Evolutionary conservation across 2,113 vertebrate species (phyloP), one percentile per base, ranked within the genome.

Genomic region (Oreocharis arfaki): DNA sequence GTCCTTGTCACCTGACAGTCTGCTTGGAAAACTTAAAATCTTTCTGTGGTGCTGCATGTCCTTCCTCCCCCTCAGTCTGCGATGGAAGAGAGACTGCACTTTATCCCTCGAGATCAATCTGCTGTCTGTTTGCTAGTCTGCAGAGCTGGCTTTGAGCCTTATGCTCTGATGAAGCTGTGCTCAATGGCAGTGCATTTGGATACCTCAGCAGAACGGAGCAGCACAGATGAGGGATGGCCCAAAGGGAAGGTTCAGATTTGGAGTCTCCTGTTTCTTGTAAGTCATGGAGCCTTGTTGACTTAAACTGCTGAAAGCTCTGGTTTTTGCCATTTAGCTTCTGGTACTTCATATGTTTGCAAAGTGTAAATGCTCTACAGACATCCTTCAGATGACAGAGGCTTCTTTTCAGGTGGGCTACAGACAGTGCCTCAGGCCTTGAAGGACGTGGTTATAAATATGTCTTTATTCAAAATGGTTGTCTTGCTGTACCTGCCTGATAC

Each of bases 191-290:
- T 6, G 33, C 19, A 1, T 33, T n/a, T 9, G 4, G 16, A 15
- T 28, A 3, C 2, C 6, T 21, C 0, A 0, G 26, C 57, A 59
- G n/a, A 42, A 13, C 4, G 3, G 70, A 53, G 71, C 55, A 26
- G 0, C 11, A 1, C n/a, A 9, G 60, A 1, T 2, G 1, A 5
- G 13, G n/a, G n/a, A 16, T 24, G 53, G 13, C 32, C 28, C 46
- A 33, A 32, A 64, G 39, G 47, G 22, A 35, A n/a, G 15, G 19
- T 9, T 47, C 44, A 7, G 4, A 3, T 21, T 6, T 49, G 46
- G 71, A 56, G 12, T 47, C 44, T 75, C 8, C 1, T 23, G 57
- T 50, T 30, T 10, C 13, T 63, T 30, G 3, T 14, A 50, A 67
- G 65, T 49, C 35, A 28, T 1, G 1, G 33, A 82, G 27, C n/a